These are phyloP conservation scores for Chalcis sispes DNA, from an alignment of 2,888 invertebrate genomes.

Conservation along the genomic window DNA sequence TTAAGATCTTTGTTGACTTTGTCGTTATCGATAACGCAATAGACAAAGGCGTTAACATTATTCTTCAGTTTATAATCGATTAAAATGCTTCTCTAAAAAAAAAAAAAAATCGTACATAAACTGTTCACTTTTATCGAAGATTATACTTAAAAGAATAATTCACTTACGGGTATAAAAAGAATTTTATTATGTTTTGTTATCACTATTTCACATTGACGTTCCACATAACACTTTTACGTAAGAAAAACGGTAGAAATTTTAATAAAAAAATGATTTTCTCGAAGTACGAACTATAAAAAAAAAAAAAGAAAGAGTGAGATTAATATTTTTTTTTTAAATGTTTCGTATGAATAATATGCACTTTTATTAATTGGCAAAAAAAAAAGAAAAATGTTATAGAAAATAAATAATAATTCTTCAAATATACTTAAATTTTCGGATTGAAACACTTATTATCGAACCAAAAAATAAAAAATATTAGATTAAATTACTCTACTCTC, in stretches of 20 bases:
- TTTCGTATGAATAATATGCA: no score
- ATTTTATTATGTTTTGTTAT: constrained; percentile 2
- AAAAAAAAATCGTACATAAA: constrained; percentile 29
- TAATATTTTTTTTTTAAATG: no score
- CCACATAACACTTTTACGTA: constrained; percentile 5
- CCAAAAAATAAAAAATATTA: no score
- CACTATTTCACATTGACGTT: constrained; percentile 5
- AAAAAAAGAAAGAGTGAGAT: no score
- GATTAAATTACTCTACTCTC: no score
- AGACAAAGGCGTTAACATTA: no score
- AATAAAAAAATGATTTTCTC: not conserved
- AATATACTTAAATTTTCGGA: no score
- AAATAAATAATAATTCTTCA: no score
- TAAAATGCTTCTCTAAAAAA: not conserved
- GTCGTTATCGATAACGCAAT: not conserved
- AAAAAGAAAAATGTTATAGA: no score
- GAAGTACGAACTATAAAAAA: not conserved
- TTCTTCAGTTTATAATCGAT: not conserved
- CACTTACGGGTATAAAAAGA: constrained; percentile 24
- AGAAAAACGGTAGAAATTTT: not conserved
- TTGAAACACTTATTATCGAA: no score
- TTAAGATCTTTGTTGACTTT: not conserved
- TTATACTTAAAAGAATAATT: not conserved
- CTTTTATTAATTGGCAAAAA: no score
- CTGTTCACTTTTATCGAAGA: constrained; percentile 2